These are phyloP conservation scores for Hylaea fasciaria DNA, from an alignment of 2,888 invertebrate genomes.

Conservation along the genomic window DNA sequence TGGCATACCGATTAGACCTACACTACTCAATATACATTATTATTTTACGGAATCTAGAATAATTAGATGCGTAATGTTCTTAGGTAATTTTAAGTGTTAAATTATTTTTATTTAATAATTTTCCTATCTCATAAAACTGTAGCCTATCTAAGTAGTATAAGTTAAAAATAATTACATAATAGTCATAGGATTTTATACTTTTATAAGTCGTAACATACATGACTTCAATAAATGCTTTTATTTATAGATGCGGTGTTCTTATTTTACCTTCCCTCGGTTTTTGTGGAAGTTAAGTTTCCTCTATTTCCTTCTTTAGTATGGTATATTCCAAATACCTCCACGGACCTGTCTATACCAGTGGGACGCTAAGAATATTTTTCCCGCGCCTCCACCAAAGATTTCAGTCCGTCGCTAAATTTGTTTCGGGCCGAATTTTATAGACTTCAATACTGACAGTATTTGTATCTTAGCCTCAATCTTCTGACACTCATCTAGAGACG, in stretches of 20 bases:
- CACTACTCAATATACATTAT: no score
- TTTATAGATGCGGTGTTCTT: constrained; percentile 19
- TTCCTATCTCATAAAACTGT: constrained; percentile 16
- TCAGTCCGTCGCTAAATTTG: no score
- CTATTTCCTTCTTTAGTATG: no score
- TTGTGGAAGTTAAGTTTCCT: constrained; percentile 8
- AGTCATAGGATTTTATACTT: constrained; percentile 14
- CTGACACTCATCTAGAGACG: no score
- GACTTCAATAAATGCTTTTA: constrained; percentile 22
- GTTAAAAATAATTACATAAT: neutral
- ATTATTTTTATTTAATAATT: constrained; percentile 51
- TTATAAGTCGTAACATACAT: constrained; percentile 6
- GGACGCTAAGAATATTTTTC: no score
- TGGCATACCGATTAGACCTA: no score
- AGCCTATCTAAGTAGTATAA: constrained; percentile 1
- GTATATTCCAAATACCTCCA: no score
- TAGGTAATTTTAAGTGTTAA: constrained; percentile 52
- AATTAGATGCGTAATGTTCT: neutral
- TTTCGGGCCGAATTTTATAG: neutral
- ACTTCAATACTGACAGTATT: no score
- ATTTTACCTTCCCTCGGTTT: constrained; percentile 20
- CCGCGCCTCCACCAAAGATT: no score
- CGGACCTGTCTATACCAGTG: no score
- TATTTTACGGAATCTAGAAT: neutral
- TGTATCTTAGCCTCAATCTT: no score